Base-by-base conservation (phyloP, 1,140 invertebrate genomes). In the Ips nitidus region DNA sequence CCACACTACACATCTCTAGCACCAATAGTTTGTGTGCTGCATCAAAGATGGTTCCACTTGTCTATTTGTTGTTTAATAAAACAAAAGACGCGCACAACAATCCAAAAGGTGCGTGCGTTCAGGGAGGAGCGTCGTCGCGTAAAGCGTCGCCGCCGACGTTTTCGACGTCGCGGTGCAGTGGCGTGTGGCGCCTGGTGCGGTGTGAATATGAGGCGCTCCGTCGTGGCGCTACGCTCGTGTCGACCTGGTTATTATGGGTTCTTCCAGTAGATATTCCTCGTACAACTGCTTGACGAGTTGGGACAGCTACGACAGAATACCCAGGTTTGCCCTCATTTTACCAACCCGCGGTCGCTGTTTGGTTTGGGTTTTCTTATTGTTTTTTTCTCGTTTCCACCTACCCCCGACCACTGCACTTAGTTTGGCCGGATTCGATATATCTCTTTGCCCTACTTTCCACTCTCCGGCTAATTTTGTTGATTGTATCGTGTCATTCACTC, bases 221-320 rank as follows among this genome's bases (percentile, higher is more conserved):
- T 5, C 45, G 41, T 41, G 5, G 52, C 59, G 52, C 43, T 71
- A 67, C 70, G 73, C 64, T 42, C 64, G 63, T 66, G 65, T 57
- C 50, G 58, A 52, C 56, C 38, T 71, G 45, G 52, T 39, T 66
- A 70, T 60, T 71, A 90, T 90, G 88, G 87, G 86, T 78, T 84
- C 87, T 75, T 88, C 89, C 68, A 90, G 88, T 82, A 87, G 90
- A 81, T 92, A 93, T 83, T 92, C 87, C 82, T 93, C 91, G 59
- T 93, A 93, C 83, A 94, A 94, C 82, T 94, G 91, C 82, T 85
- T 94, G 75, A 91, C 89, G 47, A 91, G 90, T 81, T 94, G 91
- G 91, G 91, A 93, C 83, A 93, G 91, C 82, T 94, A 94, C 81
- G 92, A 94, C 83, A 88, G 86, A 76, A 93, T 93, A 84, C 91